These are phyloP conservation scores for Zaprionus ornatus DNA, from an alignment of 1,140 invertebrate species.

Conservation along the genomic window DNA sequence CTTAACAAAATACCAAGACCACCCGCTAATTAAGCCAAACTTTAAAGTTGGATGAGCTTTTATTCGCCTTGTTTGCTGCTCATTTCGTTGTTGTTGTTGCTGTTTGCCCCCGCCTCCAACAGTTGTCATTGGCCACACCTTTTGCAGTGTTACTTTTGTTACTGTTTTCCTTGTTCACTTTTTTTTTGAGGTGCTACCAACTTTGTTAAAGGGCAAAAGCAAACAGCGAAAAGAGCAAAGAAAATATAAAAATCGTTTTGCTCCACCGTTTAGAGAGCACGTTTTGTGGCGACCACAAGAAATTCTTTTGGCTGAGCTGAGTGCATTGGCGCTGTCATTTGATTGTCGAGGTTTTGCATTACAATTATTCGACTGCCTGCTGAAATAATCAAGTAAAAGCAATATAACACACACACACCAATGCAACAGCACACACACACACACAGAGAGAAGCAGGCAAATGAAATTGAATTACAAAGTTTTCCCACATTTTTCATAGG, in stretches of 20 bases:
- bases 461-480: constrained; percentile 78
- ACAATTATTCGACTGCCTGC: constrained; percentile 59
- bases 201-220: constrained; percentile 48
- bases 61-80: constrained; percentile 26
- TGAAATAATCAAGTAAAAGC: constrained; percentile 60
- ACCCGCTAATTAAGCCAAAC: constrained; percentile 2
- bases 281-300: constrained; percentile 69
- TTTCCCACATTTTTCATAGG: constrained; percentile 77
- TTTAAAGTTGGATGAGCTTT: constrained; percentile 37
- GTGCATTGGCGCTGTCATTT: constrained; percentile 72
- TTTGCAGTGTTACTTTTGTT: constrained; percentile 27
- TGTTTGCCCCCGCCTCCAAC: constrained; percentile 9
- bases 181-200: constrained; percentile 35
- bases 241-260: constrained; percentile 17
- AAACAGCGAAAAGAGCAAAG: constrained; percentile 2
- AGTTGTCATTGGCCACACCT: constrained; percentile 55
- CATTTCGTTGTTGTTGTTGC: constrained; percentile 17
- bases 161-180: constrained; percentile 19
- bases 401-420: constrained; percentile 28
- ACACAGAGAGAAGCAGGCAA: constrained; percentile 15
- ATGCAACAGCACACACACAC: not conserved
- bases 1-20: not conserved
- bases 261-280: constrained; percentile 63
- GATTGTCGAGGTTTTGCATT: constrained; percentile 79
- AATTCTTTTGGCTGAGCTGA: constrained; percentile 65